Evolutionary conservation across 2,797 vertebrate genomes (phyloP).

Genomic region (Pipistrellus pygmaeus): DNA sequence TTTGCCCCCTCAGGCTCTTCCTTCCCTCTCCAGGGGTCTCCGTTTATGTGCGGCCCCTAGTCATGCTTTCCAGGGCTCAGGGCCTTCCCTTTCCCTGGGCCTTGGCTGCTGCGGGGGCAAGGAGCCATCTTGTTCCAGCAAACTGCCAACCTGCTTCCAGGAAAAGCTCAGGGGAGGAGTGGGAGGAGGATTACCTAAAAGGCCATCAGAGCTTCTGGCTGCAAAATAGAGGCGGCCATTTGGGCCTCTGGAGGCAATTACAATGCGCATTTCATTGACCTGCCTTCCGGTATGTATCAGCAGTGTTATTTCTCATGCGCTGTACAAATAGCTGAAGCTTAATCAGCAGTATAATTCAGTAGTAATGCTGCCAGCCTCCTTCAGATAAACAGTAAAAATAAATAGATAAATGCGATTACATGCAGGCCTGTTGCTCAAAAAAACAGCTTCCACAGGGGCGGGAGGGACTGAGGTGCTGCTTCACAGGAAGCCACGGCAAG

Average conservation of each 20-base stretch:
- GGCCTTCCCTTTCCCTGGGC: conserved; percentile 8
- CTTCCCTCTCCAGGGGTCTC: not conserved
- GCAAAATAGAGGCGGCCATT: not conserved
- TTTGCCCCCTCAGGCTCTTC: not conserved
- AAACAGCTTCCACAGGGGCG: not conserved
- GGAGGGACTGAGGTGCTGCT: not conserved
- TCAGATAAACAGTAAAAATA: conserved; percentile 82
- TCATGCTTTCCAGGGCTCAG: not conserved
- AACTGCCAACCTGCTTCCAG: conserved; percentile 50
- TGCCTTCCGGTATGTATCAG: conserved; percentile 81
- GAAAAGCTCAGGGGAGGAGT: not conserved
- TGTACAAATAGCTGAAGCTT: conserved; percentile 86
- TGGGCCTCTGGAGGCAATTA: not conserved
- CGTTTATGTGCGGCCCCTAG: not conserved
- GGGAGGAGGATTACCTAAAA: not conserved
- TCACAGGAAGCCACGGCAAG: not conserved
- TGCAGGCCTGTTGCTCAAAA: not conserved
- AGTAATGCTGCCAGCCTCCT: conserved; percentile 89
- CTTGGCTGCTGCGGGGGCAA: not conserved
- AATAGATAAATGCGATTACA: not conserved
- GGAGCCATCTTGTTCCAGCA: conserved; percentile 21
- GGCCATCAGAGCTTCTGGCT: not conserved
- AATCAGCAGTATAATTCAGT: conserved; percentile 88
- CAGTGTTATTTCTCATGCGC: conserved; percentile 89
- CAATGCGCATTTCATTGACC: conserved; percentile 88